Evolutionary conservation across 2,113 vertebrate species (phyloP).

Genomic region (Scytalopus superciliaris): DNA sequence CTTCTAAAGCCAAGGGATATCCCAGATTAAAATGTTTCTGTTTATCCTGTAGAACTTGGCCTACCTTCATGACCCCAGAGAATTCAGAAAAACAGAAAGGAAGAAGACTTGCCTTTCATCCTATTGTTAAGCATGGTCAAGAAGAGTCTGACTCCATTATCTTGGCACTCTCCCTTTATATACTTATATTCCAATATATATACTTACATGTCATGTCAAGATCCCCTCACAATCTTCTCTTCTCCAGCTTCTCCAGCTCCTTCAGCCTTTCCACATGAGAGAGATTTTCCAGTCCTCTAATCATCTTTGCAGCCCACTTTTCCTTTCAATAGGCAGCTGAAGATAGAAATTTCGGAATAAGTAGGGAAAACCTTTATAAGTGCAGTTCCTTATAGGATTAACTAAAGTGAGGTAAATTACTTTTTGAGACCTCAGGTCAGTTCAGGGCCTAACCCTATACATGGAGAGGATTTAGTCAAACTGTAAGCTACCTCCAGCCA

Average conservation of each 20-base stretch:
- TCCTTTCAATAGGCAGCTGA: neutral
- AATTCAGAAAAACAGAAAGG: neutral
- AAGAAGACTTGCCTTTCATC: neutral
- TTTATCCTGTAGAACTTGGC: neutral
- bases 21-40: neutral
- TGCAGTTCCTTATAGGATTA: neutral
- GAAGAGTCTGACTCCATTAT: neutral
- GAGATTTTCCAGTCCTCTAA: neutral
- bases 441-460: neutral
- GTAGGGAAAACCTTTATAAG: neutral
- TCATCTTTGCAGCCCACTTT: neutral
- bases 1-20: neutral
- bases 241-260: fast-evolving
- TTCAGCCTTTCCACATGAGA: neutral
- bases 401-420: neutral
- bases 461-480: neutral
- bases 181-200: neutral
- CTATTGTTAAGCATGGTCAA: neutral
- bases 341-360: neutral
- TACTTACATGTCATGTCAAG: neutral
- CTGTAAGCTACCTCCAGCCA: neutral
- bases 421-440: neutral
- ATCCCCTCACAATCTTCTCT: neutral
- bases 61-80: neutral
- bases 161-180: neutral